Percentiles rank a stretch among this genome's conserved stretches.
phyloP scores from a whole-genome alignment of 2,888 invertebrate species.

The Drosophila hawaiiensis region DNA sequence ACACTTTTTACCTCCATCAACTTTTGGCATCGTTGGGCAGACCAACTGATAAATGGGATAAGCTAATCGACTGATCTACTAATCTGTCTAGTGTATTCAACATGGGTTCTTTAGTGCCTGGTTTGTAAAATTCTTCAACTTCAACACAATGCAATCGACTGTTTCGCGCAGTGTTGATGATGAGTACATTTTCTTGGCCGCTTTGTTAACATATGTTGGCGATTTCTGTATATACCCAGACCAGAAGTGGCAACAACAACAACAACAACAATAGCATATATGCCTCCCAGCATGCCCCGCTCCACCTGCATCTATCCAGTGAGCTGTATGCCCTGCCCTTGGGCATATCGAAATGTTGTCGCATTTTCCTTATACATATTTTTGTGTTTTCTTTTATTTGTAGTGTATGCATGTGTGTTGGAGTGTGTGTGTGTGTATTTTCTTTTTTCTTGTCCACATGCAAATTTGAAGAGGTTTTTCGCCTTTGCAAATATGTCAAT shows the following conservation, averaged over 20 bases:
- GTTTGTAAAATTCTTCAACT: background rate
- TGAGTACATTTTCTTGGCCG: background rate
- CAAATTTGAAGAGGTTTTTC: slow-evolving; percentile 56
- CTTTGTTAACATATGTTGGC: slow-evolving; percentile 18
- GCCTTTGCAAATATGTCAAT: slow-evolving; percentile 62
- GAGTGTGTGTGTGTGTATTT: background rate
- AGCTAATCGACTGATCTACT: no score
- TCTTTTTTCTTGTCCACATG: slow-evolving; percentile 27
- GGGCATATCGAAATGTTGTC: slow-evolving; percentile 22
- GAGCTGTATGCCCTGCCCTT: slow-evolving; percentile 6
- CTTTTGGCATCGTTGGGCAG: background rate
- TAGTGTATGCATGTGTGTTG: background rate
- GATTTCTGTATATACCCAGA: slow-evolving; percentile 15
- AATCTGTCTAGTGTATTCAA: background rate
- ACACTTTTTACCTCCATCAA: no score
- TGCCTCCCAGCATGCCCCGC: background rate
- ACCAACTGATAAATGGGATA: background rate
- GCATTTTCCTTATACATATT: slow-evolving; percentile 17
- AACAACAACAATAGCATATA: slow-evolving; percentile 3
- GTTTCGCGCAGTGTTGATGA: slow-evolving; percentile 19
- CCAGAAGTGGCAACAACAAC: background rate
- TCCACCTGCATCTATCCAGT: background rate
- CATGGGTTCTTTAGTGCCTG: background rate
- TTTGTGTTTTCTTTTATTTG: background rate
- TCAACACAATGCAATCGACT: background rate